These are phyloP conservation scores for Clytia hemisphaerica DNA, from an alignment of 30 jellyfish, hydroid and myxozoan species.

Conservation along the genomic window DNA sequence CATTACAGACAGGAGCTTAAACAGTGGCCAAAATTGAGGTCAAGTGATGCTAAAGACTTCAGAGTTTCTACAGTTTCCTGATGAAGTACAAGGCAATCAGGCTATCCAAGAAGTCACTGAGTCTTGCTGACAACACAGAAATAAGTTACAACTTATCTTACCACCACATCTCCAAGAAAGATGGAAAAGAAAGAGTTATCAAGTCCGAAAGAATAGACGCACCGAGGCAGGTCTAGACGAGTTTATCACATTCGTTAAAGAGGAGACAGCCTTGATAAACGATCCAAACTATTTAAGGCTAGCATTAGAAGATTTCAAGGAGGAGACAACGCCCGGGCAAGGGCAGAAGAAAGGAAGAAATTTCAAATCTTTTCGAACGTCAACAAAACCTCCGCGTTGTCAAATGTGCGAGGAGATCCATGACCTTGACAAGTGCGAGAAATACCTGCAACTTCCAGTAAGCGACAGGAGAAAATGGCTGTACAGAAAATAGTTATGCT, in stretches of 20 bases:
- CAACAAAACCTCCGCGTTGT: no score
- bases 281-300: not conserved
- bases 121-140: not conserved
- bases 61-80: not conserved
- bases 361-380: no score
- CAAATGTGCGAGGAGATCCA: no score
- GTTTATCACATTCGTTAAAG: not conserved
- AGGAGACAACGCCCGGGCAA: not conserved
- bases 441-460: no score
- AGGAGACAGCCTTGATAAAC: not conserved
- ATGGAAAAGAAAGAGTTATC: not conserved
- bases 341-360: no score
- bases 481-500: no score
- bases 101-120: not conserved
- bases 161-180: not conserved
- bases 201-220: not conserved
- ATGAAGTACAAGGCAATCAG: not conserved
- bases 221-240: not conserved
- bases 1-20: not conserved
- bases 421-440: no score
- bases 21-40: not conserved
- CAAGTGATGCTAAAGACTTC: not conserved
- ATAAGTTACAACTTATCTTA: not conserved
- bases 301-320: not conserved
- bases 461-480: no score